Conservation (phyloP, 2,113 vertebrate species). For the Calonectris borealis region DNA sequence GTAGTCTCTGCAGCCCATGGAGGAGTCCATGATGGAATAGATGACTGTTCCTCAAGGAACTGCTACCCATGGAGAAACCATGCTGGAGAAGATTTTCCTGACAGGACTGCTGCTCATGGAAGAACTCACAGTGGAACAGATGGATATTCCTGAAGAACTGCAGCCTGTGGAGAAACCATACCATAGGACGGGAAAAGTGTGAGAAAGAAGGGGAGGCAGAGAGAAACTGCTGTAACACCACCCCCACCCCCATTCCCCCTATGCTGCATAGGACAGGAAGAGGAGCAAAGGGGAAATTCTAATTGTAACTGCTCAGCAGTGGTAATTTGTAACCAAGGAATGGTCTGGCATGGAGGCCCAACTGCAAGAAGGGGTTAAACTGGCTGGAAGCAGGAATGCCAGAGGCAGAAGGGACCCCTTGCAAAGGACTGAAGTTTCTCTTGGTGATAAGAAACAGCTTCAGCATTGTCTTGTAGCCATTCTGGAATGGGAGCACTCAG, state of each 20-base stretch:
- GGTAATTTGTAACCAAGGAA: background rate
- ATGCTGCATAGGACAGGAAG: background rate
- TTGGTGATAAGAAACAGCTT: background rate
- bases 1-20: background rate
- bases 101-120: background rate
- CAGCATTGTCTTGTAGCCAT: background rate
- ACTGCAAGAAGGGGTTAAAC: background rate
- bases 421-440: background rate
- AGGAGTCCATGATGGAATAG: background rate
- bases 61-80: background rate
- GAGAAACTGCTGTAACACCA: background rate
- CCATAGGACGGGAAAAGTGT: background rate
- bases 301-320: background rate
- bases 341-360: background rate
- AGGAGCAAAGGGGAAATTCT: background rate
- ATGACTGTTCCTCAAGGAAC: background rate
- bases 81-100: background rate
- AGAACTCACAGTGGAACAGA: background rate
- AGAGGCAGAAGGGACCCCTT: background rate
- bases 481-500: background rate
- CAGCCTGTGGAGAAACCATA: background rate
- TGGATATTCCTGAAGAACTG: background rate
- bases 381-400: background rate
- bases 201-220: background rate
- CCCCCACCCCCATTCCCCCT: background rate